phyloP scores from a whole-genome alignment of 2,888 invertebrate genomes.

The Cistogaster globosa region DNA sequence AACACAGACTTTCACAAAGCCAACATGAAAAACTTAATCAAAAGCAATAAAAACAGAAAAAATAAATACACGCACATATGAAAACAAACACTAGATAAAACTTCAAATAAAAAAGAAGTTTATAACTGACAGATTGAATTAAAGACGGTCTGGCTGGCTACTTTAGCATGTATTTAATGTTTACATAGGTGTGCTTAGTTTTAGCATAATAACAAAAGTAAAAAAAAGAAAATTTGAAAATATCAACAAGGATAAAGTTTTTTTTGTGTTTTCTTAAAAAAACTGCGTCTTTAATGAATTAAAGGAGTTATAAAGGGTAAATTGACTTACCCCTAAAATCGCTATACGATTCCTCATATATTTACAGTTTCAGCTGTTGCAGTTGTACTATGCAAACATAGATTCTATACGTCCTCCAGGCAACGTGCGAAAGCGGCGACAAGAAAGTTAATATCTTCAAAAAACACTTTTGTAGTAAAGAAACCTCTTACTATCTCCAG shows the following conservation, averaged over 20 bases:
- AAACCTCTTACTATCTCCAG: too few species aligned
- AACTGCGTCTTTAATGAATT: background rate
- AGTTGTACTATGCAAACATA: too few species aligned
- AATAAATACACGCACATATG: slow-evolving; percentile 2
- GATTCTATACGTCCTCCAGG: too few species aligned
- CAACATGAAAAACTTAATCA: slow-evolving; percentile 65
- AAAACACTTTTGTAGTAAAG: too few species aligned
- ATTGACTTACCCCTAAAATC: background rate
- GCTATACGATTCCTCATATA: too few species aligned
- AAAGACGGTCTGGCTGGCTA: slow-evolving; percentile 1
- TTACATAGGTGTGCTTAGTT: slow-evolving; percentile 60
- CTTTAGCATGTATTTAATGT: slow-evolving; percentile 63
- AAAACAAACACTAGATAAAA: slow-evolving; percentile 28
- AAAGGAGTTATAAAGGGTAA: background rate
- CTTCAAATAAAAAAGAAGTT: slow-evolving; percentile 25
- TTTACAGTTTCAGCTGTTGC: too few species aligned
- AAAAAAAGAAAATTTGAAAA: slow-evolving; percentile 31
- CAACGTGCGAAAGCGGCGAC: too few species aligned
- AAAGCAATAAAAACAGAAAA: slow-evolving; percentile 49
- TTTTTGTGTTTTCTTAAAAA: background rate
- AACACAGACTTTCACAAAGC: slow-evolving; percentile 51
- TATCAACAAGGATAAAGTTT: background rate
- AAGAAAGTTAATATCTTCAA: too few species aligned
- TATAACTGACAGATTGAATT: slow-evolving; percentile 32
- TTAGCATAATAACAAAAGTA: background rate